Conservation (phyloP, 2,888 invertebrate genomes). For the Bhutanitis thaidina region DNA sequence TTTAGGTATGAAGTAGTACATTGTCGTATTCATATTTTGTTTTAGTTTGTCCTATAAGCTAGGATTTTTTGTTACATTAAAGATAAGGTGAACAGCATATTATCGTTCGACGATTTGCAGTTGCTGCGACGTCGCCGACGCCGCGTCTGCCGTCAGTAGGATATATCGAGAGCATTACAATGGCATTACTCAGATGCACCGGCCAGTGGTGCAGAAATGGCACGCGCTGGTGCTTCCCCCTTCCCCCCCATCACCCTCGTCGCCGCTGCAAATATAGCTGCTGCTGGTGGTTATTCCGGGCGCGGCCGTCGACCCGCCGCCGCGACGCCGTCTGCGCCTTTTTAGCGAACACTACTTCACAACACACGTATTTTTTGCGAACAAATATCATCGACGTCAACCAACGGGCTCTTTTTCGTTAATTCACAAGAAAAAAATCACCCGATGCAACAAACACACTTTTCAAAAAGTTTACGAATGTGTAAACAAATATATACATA, state of each 20-base stretch:
- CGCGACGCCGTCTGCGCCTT: slow-evolving; percentile 79
- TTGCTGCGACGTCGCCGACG: slow-evolving; percentile 44
- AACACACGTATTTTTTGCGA: slow-evolving; percentile 69
- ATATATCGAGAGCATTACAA: slow-evolving; percentile 77
- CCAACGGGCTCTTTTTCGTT: slow-evolving; percentile 42
- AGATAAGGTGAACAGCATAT: slow-evolving; percentile 24
- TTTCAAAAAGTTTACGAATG: slow-evolving; percentile 23
- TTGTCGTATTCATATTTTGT: too few species aligned
- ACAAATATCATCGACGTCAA: slow-evolving; percentile 66
- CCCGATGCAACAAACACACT: slow-evolving; percentile 22
- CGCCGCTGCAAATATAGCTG: slow-evolving; percentile 75
- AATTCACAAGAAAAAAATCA: slow-evolving; percentile 24
- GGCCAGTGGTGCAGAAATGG: slow-evolving; percentile 77
- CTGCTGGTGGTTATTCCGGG: slow-evolving; percentile 76
- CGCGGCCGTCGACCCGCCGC: slow-evolving; percentile 77
- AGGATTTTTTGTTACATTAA: slow-evolving; percentile 8
- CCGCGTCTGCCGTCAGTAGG: slow-evolving; percentile 60
- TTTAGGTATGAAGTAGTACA: too few species aligned
- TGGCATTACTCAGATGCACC: slow-evolving; percentile 79
- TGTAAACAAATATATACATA: slow-evolving; percentile 27
- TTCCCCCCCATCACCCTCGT: slow-evolving; percentile 50
- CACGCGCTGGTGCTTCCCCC: slow-evolving; percentile 53
- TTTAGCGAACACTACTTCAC: slow-evolving; percentile 71
- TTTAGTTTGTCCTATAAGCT: too few species aligned
- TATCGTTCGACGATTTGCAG: slow-evolving; percentile 18